Evolutionary conservation across 2,113 vertebrate species (phyloP).

Genomic region (Willisornis vidua): DNA sequence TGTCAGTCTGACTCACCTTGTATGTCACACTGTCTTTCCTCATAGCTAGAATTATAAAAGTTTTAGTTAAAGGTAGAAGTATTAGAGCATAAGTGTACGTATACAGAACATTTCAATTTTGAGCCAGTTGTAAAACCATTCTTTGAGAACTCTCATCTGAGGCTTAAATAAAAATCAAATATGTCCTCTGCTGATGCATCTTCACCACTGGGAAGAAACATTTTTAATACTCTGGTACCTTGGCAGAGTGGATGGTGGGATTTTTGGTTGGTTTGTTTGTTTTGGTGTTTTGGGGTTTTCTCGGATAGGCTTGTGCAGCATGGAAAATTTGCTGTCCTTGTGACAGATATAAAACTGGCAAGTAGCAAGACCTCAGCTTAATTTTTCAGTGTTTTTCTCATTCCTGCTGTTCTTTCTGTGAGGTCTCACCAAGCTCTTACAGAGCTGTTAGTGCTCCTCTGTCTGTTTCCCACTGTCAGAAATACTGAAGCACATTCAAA

Average conservation of each 20-base stretch:
- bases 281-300: background rate
- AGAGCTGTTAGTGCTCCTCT: background rate
- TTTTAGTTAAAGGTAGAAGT: background rate
- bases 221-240: conserved; percentile 23
- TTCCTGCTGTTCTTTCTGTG: background rate
- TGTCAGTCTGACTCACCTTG: background rate
- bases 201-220: background rate
- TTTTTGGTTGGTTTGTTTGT: too few relatives aligned
- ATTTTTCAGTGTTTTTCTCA: conserved; percentile 3
- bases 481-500: background rate
- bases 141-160: background rate
- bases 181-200: conserved; percentile 5
- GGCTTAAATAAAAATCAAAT: background rate
- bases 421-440: background rate
- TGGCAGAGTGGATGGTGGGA: background rate
- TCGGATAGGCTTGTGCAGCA: background rate
- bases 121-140: background rate
- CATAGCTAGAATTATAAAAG: background rate
- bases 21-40: background rate
- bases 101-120: background rate
- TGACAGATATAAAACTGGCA: background rate
- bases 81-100: background rate
- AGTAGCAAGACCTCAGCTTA: background rate
- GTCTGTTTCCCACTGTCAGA: background rate
- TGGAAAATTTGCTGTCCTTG: background rate